These are phyloP conservation scores for Campodea augens DNA, from an alignment of 1,140 invertebrate genomes.

Conservation along the genomic window DNA sequence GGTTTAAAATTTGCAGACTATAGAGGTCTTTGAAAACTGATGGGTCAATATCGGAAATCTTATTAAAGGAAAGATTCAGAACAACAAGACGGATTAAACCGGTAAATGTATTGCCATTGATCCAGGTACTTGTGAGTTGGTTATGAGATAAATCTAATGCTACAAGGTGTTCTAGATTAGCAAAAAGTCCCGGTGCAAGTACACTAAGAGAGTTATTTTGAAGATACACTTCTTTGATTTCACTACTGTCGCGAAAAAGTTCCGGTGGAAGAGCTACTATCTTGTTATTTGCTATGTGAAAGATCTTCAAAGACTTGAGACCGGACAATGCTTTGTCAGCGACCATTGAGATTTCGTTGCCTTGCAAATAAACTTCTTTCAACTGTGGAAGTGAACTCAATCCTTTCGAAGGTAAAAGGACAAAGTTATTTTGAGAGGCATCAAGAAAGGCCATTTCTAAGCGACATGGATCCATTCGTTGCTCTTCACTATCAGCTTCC, in stretches of 20 bases:
- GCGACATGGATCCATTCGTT: conserved; percentile 34
- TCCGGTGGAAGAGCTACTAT: conserved; percentile 67
- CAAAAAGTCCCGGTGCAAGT: conserved; percentile 55
- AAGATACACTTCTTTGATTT: conserved; percentile 65
- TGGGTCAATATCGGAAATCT: conserved; percentile 55
- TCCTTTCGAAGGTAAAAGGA: conserved; percentile 52
- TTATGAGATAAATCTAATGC: conserved; percentile 73
- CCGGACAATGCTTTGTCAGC: conserved; percentile 59
- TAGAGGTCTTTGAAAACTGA: conserved; percentile 54
- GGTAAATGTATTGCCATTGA: conserved; percentile 58
- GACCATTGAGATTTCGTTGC: conserved; percentile 69
- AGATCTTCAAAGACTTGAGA: conserved; percentile 51
- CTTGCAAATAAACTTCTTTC: conserved; percentile 51
- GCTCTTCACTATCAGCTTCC: conserved; percentile 22
- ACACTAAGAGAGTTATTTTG: conserved; percentile 74
- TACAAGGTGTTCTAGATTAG: conserved; percentile 63
- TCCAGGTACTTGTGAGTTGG: conserved; percentile 61
- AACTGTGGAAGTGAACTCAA: conserved; percentile 54
- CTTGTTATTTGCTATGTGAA: conserved; percentile 71
- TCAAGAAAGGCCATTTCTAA: conserved; percentile 63
- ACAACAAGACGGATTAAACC: conserved; percentile 69
- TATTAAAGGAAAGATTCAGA: conserved; percentile 67
- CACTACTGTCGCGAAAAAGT: conserved; percentile 53
- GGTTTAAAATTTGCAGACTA: conserved; percentile 58
- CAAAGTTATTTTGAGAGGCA: conserved; percentile 65